A percentile compares a stretch with the other conserved stretches of the same genome.
These are phyloP conservation scores for Eulemur coronatus DNA, from an alignment of 2,797 vertebrate species.

Conservation along the genomic window DNA sequence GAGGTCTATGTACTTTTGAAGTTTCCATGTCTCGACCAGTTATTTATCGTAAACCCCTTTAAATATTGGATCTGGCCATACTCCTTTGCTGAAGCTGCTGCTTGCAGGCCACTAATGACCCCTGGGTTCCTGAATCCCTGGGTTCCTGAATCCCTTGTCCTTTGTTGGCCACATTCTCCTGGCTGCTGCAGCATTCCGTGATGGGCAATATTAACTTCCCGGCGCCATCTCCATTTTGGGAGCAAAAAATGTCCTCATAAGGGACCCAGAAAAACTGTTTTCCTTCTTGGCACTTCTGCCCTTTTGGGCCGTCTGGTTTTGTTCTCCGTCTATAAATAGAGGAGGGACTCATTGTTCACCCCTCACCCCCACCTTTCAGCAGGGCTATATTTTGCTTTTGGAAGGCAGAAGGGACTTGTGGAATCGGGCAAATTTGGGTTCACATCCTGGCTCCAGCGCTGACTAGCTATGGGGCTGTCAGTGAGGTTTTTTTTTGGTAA, in stretches of 20 bases:
- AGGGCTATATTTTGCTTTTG: slow-evolving; percentile 27
- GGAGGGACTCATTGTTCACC: not conserved
- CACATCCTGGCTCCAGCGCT: not conserved
- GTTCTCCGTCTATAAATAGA: slow-evolving; percentile 52
- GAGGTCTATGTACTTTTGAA: not conserved
- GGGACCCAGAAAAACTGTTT: slow-evolving; percentile 25
- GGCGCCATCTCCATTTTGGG: not conserved
- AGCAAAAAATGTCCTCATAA: slow-evolving; percentile 33
- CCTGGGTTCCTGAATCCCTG: not conserved
- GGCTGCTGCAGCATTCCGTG: not conserved
- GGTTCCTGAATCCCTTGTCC: not conserved
- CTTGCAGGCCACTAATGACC: not conserved
- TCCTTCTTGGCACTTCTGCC: not conserved
- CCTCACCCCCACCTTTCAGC: not conserved
- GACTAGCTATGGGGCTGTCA: not conserved
- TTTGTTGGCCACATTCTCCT: not conserved
- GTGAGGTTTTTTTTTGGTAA: not conserved
- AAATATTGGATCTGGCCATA: not conserved
- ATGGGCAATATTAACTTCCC: not conserved
- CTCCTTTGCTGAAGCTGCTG: not conserved
- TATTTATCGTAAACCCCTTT: not conserved
- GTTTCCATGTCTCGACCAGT: not conserved
- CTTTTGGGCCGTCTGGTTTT: not conserved
- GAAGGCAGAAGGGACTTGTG: not conserved
- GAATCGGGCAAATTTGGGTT: slow-evolving; percentile 2